A percentile compares a stretch with the other conserved stretches of the same genome.
These are phyloP conservation scores for Melanotaenia trifasciata DNA, from an alignment of 2,797 vertebrate species.

Conservation along the genomic window DNA sequence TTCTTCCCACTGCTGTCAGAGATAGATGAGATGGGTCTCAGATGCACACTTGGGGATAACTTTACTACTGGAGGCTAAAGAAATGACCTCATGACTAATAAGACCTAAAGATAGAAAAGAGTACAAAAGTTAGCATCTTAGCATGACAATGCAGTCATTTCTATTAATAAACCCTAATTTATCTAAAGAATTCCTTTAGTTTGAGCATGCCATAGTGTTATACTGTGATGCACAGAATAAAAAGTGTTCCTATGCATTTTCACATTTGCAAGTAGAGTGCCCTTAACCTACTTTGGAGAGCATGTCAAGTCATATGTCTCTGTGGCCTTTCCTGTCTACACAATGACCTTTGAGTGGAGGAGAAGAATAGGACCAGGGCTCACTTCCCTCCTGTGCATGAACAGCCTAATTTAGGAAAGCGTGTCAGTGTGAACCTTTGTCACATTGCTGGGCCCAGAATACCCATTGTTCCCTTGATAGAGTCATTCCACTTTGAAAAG, in stretches of 20 bases:
- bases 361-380: constrained; percentile 77
- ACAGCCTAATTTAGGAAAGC: constrained; percentile 81
- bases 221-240: constrained; percentile 22
- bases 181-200: constrained; percentile 23
- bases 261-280: constrained; percentile 53
- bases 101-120: constrained; percentile 30
- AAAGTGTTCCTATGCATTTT: constrained; percentile 34
- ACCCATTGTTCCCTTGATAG: constrained; percentile 81
- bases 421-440: constrained; percentile 83
- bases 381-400: constrained; percentile 76
- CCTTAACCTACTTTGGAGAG: constrained; percentile 81
- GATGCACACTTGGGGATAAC: constrained; percentile 9
- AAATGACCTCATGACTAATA: constrained; percentile 25
- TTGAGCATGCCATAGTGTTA: constrained; percentile 10
- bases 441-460: constrained; percentile 77
- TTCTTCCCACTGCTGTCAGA: constrained; percentile 56
- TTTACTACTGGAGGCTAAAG: constrained; percentile 25
- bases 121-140: constrained; percentile 15
- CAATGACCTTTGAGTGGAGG: constrained; percentile 76
- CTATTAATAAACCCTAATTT: constrained; percentile 27
- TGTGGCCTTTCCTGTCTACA: constrained; percentile 79
- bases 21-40: constrained; percentile 37
- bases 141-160: constrained; percentile 10
- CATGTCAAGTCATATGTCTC: constrained; percentile 79
- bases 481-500: constrained; percentile 68